A percentile compares a stretch with the other conserved stretches of the same genome.
phyloP scores from a whole-genome alignment of 2,888 invertebrate genomes.

The Agelastica alni region DNA sequence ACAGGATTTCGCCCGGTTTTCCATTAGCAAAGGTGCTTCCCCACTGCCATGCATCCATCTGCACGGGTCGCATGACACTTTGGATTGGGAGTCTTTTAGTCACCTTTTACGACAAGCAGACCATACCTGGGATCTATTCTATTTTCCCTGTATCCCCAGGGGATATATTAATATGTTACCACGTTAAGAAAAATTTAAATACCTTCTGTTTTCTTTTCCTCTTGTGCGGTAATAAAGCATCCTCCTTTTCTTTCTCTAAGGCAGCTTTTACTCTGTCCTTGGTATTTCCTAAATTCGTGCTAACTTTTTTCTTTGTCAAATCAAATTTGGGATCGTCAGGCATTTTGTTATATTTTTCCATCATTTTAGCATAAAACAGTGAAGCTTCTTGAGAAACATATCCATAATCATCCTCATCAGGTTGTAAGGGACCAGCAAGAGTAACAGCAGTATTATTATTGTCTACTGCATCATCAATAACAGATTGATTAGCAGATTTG shows the following conservation, averaged over 20 bases:
- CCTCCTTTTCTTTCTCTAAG: slow-evolving; percentile 70
- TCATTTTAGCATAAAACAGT: slow-evolving; percentile 80
- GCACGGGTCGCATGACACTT: too few species aligned
- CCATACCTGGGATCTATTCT: too few species aligned
- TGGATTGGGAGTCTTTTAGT: too few species aligned
- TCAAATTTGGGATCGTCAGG: slow-evolving; percentile 75
- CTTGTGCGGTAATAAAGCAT: slow-evolving; percentile 71
- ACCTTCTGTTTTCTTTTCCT: slow-evolving; percentile 60
- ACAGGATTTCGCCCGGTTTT: too few species aligned
- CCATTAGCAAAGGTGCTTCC: too few species aligned
- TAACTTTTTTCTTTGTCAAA: slow-evolving; percentile 59
- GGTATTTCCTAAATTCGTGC: slow-evolving; percentile 62
- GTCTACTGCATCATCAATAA: slow-evolving; percentile 79
- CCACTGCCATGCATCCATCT: too few species aligned
- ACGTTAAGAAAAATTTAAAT: too few species aligned
- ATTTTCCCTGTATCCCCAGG: too few species aligned
- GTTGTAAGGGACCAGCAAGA: slow-evolving; percentile 73
- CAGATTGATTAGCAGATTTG: slow-evolving; percentile 87
- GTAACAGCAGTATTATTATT: slow-evolving; percentile 77
- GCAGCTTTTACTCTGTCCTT: slow-evolving; percentile 80
- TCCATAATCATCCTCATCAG: slow-evolving; percentile 90
- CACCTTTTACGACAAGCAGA: too few species aligned
- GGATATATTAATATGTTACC: too few species aligned
- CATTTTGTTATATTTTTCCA: slow-evolving; percentile 77
- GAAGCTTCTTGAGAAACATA: slow-evolving; percentile 78